Evolutionary conservation across 2,113 vertebrate species (phyloP).

Genomic region (Marcusenius ussheri): DNA sequence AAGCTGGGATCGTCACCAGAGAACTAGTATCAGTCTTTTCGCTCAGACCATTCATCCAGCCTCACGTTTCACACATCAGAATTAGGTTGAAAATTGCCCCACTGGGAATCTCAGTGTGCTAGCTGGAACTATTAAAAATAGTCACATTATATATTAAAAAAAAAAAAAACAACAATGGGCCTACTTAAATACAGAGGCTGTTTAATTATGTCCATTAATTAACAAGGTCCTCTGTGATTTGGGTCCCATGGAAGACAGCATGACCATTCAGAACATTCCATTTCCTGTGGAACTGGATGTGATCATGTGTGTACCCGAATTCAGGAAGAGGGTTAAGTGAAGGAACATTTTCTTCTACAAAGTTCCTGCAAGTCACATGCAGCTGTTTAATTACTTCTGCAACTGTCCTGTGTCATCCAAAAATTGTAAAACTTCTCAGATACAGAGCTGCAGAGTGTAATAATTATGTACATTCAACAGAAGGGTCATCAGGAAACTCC

Average conservation of each 20-base stretch:
- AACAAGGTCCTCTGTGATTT: slow-evolving; percentile 41
- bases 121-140: slow-evolving; percentile 38
- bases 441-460: background rate
- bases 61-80: slow-evolving; percentile 28
- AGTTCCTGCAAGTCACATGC: background rate
- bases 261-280: slow-evolving; percentile 27
- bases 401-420: background rate
- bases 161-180: slow-evolving; percentile 36
- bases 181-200: slow-evolving; percentile 39
- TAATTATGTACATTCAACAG: background rate
- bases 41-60: slow-evolving; percentile 22
- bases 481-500: background rate
- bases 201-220: slow-evolving; percentile 49
- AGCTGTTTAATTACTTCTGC: background rate
- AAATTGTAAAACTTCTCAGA: background rate
- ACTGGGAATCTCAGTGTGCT: slow-evolving; percentile 24
- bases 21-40: background rate
- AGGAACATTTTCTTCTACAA: background rate
- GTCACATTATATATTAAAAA: slow-evolving; percentile 15
- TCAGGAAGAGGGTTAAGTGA: background rate
- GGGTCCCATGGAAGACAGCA: slow-evolving; percentile 23
- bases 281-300: background rate
- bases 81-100: slow-evolving; percentile 36
- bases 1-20: background rate
- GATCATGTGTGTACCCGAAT: background rate